Evolutionary conservation across 2,797 vertebrate species (phyloP), one percentile per base, ranked within the genome.

Genomic region (Coracias cyanogaster): DNA sequence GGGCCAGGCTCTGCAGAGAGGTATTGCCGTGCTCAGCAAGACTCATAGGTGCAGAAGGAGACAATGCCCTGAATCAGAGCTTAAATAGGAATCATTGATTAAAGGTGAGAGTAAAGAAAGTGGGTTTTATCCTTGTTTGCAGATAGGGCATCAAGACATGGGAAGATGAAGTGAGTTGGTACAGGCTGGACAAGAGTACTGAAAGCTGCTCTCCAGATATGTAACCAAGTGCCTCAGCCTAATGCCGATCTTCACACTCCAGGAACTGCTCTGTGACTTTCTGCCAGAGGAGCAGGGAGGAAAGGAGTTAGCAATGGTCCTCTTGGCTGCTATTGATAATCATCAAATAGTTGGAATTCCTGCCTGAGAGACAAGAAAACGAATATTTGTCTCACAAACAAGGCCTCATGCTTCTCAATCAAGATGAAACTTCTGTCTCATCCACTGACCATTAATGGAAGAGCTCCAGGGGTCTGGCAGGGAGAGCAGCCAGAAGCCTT

Each of bases 371-470:
- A 91, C 51, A 82, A 93, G 43, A 43, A 87, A 89, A 77, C 1
- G 0, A 86, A 4, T 76, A 88, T 37, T 81, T 66, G 24, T 43
- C 69, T 76, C 81, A 78, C 49, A 88, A 94, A 61, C 45, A 82
- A 70, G 58, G n/a, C n/a, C 88, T 74, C 20, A 0, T 52, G 37
- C 78, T 93, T 93, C 79, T 86, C 84, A 69, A 5, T 88, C 69
- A 82, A 90, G 79, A 94, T 95, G 79, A 87, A 83, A 87, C 31
- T 86, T 77, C 18, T 94, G 78, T 64, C 31, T 94, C 31, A 52
- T 88, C 31, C 57, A 66, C 73, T 91, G 89, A 49, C 70, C 74
- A 69, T 92, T 94, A 77, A 87, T 65, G 60, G 89, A 94, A 95
- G 78, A 86, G 41, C 35, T 94, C 0, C 0, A 1, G 3, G 33